phyloP scores from a whole-genome alignment of 2,797 vertebrate species.

The Notolepis coatsorum region DNA sequence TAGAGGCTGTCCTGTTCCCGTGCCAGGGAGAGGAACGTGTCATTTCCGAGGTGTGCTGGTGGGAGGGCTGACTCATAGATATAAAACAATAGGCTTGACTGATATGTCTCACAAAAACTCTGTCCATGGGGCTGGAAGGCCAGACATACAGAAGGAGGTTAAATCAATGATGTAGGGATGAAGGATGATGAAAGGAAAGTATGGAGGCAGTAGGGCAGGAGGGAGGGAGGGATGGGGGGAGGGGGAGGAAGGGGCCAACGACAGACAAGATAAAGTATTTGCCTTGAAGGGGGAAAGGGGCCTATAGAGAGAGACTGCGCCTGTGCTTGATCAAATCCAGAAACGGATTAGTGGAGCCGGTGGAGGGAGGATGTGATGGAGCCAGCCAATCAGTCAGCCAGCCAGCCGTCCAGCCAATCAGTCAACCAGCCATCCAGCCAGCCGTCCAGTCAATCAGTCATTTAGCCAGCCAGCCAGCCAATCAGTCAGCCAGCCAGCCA shows the following conservation, averaged over 20 bases:
- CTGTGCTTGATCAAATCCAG: conserved; percentile 56
- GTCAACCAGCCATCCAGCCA: too few relatives aligned
- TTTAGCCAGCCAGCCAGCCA: too few relatives aligned
- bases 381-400: not conserved
- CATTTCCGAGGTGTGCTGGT: conserved; percentile 10
- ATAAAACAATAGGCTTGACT: too few relatives aligned
- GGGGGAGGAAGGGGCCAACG: conserved; percentile 28
- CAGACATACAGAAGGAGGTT: conserved; percentile 58
- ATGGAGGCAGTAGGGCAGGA: conserved; percentile 34
- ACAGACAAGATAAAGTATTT: conserved; percentile 38
- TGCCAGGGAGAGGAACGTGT: conserved; percentile 24
- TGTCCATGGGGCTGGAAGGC: conserved; percentile 44
- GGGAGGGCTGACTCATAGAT: conserved; percentile 10
- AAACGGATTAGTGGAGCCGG: conserved; percentile 48
- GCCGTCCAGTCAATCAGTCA: too few relatives aligned
- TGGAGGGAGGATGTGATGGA: conserved; percentile 17
- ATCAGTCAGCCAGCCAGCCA: not conserved
- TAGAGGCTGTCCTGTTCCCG: conserved; percentile 75
- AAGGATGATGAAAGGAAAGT: conserved; percentile 57
- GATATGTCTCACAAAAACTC: conserved; percentile 10
- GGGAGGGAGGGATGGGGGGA: conserved; percentile 6
- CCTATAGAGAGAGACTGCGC: conserved; percentile 11
- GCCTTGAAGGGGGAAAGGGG: conserved; percentile 48
- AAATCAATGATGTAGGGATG: conserved; percentile 66
- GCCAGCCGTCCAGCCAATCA: too few relatives aligned